These are phyloP conservation scores for Pogonus chalceus DNA, from an alignment of 1,140 invertebrate genomes.

Conservation along the genomic window DNA sequence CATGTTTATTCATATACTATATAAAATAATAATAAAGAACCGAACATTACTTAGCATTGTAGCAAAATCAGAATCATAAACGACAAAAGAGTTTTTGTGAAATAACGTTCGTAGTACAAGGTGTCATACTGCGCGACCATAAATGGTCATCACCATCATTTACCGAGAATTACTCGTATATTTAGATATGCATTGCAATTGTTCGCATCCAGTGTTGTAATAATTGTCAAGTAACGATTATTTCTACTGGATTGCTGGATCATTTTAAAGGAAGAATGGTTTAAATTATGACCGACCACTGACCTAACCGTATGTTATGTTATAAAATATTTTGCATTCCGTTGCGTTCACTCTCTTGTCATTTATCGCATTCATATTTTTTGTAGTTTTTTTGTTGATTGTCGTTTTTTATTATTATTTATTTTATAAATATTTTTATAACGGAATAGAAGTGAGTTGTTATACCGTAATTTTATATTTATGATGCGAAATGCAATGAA, in stretches of 20 bases:
- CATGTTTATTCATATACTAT: too few species aligned
- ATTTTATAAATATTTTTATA: too few species aligned
- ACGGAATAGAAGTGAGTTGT: too few species aligned
- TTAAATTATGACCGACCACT: neutral
- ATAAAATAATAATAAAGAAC: too few species aligned
- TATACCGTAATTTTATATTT: too few species aligned
- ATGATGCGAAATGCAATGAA: too few species aligned
- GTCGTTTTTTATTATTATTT: too few species aligned
- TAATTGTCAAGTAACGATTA: neutral
- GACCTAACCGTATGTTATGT: neutral
- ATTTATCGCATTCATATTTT: neutral
- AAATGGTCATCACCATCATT: conserved; percentile 3
- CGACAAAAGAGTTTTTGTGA: too few species aligned
- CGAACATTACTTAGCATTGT: too few species aligned
- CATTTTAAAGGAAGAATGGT: neutral
- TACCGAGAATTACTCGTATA: neutral
- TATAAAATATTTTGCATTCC: conserved; percentile 5
- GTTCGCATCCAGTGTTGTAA: neutral
- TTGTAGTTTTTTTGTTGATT: neutral
- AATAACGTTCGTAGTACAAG: too few species aligned
- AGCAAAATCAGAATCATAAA: too few species aligned
- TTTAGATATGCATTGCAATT: too few species aligned
- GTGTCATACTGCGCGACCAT: neutral
- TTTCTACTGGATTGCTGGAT: neutral
- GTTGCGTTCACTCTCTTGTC: neutral